Conservation (phyloP, 2,888 invertebrate genomes). For the Periphyllus acericola region DNA sequence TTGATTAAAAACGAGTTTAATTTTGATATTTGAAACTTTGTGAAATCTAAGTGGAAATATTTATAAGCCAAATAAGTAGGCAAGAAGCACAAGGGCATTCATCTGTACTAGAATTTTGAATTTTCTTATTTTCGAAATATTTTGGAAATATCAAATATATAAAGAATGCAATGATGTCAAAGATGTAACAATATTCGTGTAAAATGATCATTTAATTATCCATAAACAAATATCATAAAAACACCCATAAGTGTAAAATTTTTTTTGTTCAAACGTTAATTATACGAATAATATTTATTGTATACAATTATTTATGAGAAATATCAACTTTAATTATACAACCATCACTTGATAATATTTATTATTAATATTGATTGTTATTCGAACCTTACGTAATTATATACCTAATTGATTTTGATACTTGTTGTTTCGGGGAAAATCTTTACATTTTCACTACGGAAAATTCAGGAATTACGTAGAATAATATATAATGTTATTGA, state of each 20-base stretch:
- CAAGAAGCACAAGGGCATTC: not conserved
- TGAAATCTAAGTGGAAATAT: not conserved
- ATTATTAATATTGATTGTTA: not conserved
- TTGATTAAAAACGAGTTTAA: conserved; percentile 39
- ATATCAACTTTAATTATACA: no score
- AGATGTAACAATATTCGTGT: no score
- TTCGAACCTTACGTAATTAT: not conserved
- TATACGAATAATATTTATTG: no score
- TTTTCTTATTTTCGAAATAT: not conserved
- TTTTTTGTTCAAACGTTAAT: no score
- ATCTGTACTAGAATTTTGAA: not conserved
- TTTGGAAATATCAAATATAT: no score
- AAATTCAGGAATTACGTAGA: not conserved
- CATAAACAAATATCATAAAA: no score
- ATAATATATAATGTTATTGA: not conserved
- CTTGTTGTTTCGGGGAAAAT: not conserved
- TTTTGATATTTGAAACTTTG: not conserved
- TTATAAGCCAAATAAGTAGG: not conserved
- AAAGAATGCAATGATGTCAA: no score
- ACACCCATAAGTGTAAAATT: no score
- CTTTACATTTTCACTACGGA: not conserved
- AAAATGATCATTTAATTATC: no score
- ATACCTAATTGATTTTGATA: not conserved
- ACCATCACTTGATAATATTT: no score
- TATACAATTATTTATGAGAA: no score